Evolutionary conservation across 2,888 invertebrate genomes (phyloP), one percentile per base, ranked within the genome.

Genomic region (Melitaea athalia): DNA sequence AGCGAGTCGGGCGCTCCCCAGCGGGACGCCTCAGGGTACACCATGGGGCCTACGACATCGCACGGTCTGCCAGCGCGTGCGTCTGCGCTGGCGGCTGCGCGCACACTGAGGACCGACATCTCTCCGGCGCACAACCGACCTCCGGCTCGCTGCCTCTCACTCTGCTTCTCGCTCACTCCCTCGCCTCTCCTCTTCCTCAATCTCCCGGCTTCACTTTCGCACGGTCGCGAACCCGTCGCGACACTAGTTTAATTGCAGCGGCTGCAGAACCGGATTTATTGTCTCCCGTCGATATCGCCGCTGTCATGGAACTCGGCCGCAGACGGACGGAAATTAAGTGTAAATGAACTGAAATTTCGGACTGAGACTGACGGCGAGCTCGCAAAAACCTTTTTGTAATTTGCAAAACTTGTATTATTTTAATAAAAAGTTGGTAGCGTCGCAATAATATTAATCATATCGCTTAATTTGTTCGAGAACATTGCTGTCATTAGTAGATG

Each of bases 1-100:
- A 94, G 94, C 78, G 94, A 93, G 85, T 94, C 93, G 91, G 93
- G 94, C 92, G 91, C 94, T 93, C 91, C 92, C 92, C 93, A 93
- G 84, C 93, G 92, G 86, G 91, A 84, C 79, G 94, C 92, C 88
- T 94, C 94, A 79, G 94, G 94, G 88, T 94, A 94, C 85, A 94
- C 94, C 79, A 78, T 79, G 76, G 76, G 88, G 86, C 81, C 85
- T 85, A 87, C 83, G 85, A 85, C 87, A 86, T 87, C 81, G 83
- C 84, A 78, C 78, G 72, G 72, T 75, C 70, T 68, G 73, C 78
- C 73, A 77, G 76, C 82, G 82, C 83, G 83, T 85, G 86, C 88
- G 86, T 83, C 81, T 80, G 86, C 88, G 89, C 88, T 88, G 88
- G 83, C 85, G 85, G 79, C 82, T 83, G 85, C 89, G 89, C 91